Evolutionary conservation across 2,888 invertebrate genomes (phyloP), one percentile per base, ranked within the genome.

Genomic region (Ormyrus labotus): DNA sequence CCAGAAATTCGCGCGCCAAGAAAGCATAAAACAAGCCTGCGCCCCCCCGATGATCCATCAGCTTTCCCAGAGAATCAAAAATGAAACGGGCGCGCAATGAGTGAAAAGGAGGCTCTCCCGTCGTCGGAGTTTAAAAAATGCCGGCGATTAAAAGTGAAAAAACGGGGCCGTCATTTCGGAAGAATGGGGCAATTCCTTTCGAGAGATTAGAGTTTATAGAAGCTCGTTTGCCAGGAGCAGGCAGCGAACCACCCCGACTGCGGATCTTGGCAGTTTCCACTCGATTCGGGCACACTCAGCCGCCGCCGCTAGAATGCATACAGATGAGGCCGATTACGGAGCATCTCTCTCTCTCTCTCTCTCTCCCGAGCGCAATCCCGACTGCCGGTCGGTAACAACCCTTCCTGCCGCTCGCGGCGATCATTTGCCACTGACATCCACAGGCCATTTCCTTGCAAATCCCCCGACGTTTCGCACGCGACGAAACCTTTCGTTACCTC

Each of bases 371-470:
- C 69, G 78, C 78, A 84, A 84, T 85, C 81, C 71, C 72, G 61
- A 64, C 76, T 51, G 51, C 47, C 6, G 34, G 11, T 45, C 70
- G 48, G 67, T 82, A 84, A 82, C 83, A 78, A 82, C 78, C 82
- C 81, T 81, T 83, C 57, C 78, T 74, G 61, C 80, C 75, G 79
- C 80, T 68, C 64, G 58, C 80, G 76, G 80, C 81, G 83, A 85
- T 85, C 82, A 85, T 85, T 85, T 84, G 84, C 84, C 85, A 84
- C 81, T 81, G 83, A 85, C 84, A 81, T 82, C 83, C 81, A 83
- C 83, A 82, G 83, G 75, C 81, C 80, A 84, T 85, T 85, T 84
- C 73, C 81, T 80, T 75, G 73, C 75, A 83, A 83, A 83, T 83
- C 81, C 82, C 81, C 47, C 58, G 81, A 51, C 74, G 45, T 64